A percentile compares a stretch with the other conserved stretches of the same genome.
phyloP scores from a whole-genome alignment of 2,113 vertebrate species.

The Eudyptes chrysolophus region DNA sequence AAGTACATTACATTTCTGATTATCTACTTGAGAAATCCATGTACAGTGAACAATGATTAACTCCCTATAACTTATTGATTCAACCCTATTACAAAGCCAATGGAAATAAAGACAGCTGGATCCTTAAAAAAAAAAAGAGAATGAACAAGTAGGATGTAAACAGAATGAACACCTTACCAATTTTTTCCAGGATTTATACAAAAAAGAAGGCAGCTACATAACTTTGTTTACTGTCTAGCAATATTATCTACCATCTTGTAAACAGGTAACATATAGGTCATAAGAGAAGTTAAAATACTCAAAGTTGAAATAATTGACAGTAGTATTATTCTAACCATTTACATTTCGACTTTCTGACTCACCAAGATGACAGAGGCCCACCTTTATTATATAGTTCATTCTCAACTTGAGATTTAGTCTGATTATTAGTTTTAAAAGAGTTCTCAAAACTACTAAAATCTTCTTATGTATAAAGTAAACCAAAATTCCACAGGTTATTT shows the following conservation, averaged over 20 bases:
- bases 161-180: neutral
- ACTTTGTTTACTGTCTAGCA: neutral
- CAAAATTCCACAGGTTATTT: neutral
- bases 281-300: conserved; percentile 3
- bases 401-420: neutral
- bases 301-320: neutral
- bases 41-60: neutral
- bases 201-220: neutral
- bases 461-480: neutral
- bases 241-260: neutral
- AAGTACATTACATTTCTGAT: neutral
- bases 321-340: neutral
- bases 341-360: neutral
- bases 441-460: neutral
- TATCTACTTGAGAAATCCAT: neutral
- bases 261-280: neutral
- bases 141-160: neutral
- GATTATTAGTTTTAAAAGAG: neutral
- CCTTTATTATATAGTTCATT: neutral
- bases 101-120: neutral
- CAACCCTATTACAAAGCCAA: neutral
- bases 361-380: neutral
- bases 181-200: neutral
- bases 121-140: neutral
- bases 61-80: neutral